Evolutionary conservation across 2,113 vertebrate species (phyloP).

Genomic region (Callopanchax toddi): DNA sequence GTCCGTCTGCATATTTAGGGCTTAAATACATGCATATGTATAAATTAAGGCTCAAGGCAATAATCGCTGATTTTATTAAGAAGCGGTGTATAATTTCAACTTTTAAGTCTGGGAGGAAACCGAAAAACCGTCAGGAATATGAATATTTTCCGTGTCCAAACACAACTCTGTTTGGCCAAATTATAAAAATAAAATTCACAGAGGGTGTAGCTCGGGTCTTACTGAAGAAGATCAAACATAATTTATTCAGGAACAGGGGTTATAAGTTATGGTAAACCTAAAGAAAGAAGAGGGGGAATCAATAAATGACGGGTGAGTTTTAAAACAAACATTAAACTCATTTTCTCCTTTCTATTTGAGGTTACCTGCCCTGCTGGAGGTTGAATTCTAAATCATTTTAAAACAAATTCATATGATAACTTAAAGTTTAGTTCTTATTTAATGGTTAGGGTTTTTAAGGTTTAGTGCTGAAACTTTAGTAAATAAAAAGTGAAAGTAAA

Average conservation of each 20-base stretch:
- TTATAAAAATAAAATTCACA: conserved; percentile 9
- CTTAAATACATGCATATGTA: conserved; percentile 77
- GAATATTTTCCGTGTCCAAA: conserved; percentile 63
- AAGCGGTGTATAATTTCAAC: conserved; percentile 61
- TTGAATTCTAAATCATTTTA: too few relatives aligned
- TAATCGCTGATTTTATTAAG: conserved; percentile 71
- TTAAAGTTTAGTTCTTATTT: too few relatives aligned
- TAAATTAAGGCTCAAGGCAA: conserved; percentile 73
- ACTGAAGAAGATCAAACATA: conserved; percentile 31
- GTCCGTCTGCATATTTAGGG: conserved; percentile 67
- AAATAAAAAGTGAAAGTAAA: too few relatives aligned
- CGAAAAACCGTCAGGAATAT: conserved; percentile 11
- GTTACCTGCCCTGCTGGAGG: neutral
- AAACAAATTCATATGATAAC: too few relatives aligned
- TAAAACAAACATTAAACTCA: conserved; percentile 13
- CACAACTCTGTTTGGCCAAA: conserved; percentile 62
- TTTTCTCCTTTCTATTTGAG: neutral
- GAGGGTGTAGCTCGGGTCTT: conserved; percentile 1
- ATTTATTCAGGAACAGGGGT: conserved; percentile 31
- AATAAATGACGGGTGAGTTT: conserved; percentile 18
- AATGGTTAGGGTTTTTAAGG: too few relatives aligned
- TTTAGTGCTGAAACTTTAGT: too few relatives aligned
- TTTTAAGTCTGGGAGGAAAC: conserved; percentile 56
- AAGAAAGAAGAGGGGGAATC: conserved; percentile 4
- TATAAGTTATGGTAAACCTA: conserved; percentile 6